Evolutionary conservation across 2,797 vertebrate genomes (phyloP), one percentile per base, ranked within the genome.

Genomic region (Otus scops): DNA sequence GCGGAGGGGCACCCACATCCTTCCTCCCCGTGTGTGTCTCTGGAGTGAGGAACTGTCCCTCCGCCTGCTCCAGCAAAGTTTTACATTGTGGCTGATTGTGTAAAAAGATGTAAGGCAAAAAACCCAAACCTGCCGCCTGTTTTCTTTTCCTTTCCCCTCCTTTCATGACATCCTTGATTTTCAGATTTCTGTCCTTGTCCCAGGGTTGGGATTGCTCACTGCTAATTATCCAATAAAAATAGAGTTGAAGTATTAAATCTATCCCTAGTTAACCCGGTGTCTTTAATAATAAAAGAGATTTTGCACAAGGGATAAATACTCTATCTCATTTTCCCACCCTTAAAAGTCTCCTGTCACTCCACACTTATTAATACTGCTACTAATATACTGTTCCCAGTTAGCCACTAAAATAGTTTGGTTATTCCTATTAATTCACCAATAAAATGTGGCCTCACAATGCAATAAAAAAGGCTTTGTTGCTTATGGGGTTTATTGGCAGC

Each of bases 301-400:
- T 97, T 97, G 95, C 98, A 98, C 98, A 95, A 77, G 97, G 97
- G 97, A 98, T 97, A 97, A 98, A 97, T 98, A 97, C 95, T 24
- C 2, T 63, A 47, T 92, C 97, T 98, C 97, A 84, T 98, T 98
- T 96, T 91, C 93, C 96, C 93, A 78, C 83, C 93, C 97, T 97
- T 95, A 60, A 92, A 90, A 95, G 97, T 87, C 96, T 98, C 97
- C 96, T 93, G 96, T 97, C 97, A 98, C 94, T 94, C 79, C 71
- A 84, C 57, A 41, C 95, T 97, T 98, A 97, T 96, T 98, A 98
- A 98, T 94, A 86, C 82, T 57, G 83, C 81, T 8, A 3, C 95
- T 97, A 97, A 97, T 96, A 96, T 97, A 98, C 27, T 36, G 95
- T 64, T 97, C 98, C 97, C 98, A 92, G 95, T 90, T 87, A 98